A percentile compares a stretch with the other conserved stretches of the same genome.
Conservation (phyloP, 2,797 vertebrate genomes). For the Hippocampus kuda region DNA sequence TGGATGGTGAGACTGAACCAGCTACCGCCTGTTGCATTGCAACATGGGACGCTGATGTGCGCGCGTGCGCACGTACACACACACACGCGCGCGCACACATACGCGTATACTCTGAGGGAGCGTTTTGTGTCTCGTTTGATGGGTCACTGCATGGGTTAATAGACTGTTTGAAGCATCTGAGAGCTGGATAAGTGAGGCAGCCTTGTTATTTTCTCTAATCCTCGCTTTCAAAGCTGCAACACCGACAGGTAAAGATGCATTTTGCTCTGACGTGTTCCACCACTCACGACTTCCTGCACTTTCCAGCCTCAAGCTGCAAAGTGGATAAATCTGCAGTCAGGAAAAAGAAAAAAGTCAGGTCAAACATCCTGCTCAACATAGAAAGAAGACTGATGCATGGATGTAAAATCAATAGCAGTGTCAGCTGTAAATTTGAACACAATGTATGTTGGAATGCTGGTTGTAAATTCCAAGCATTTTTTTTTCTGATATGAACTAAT, state of each 20-base stretch:
- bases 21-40: constrained; percentile 39
- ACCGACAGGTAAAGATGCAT: constrained; percentile 28
- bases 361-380: neutral
- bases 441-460: neutral
- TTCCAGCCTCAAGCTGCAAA: neutral
- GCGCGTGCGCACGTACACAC: constrained; percentile 25
- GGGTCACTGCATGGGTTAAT: constrained; percentile 59
- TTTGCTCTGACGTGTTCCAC: constrained; percentile 16
- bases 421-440: neutral
- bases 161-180: constrained; percentile 50
- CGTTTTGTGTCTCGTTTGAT: constrained; percentile 34
- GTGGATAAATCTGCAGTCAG: neutral
- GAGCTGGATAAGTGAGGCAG: constrained; percentile 43
- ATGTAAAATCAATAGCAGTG: neutral
- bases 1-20: constrained; percentile 54
- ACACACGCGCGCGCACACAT: constrained; percentile 13
- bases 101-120: constrained; percentile 16
- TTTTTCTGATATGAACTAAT: neutral
- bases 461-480: neutral
- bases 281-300: neutral
- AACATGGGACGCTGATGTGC: constrained; percentile 44
- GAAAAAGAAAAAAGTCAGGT: neutral
- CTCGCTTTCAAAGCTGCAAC: constrained; percentile 28
- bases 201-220: constrained; percentile 34
- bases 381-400: neutral